Evolutionary conservation across 2,113 vertebrate genomes (phyloP).

Genomic region (Ceratotherium simum): DNA sequence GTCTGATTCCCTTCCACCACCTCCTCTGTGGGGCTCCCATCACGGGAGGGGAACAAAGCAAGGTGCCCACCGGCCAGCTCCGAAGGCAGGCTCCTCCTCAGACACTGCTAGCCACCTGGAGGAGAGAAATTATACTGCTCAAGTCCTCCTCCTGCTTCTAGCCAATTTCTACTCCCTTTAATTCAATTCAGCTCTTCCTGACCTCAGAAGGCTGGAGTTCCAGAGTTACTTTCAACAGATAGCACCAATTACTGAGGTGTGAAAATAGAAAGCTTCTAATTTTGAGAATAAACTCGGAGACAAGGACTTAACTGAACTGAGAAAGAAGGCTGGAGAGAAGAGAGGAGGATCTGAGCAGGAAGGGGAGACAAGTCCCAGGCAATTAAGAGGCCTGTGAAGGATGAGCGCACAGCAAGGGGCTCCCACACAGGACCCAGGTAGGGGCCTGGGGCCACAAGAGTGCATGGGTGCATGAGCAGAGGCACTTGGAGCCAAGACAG

Average conservation of each 20-base stretch:
- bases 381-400: background rate
- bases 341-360: background rate
- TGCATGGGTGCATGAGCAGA: fast-evolving
- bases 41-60: conserved; percentile 59
- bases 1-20: background rate
- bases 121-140: conserved; percentile 78
- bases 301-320: conserved; percentile 79
- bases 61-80: background rate
- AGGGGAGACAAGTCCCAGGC: background rate
- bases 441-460: background rate
- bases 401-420: fast-evolving
- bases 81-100: conserved; percentile 49
- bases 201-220: conserved; percentile 85
- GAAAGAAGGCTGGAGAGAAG: conserved; percentile 68
- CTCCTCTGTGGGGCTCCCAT: conserved; percentile 34
- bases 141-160: conserved; percentile 78
- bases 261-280: conserved; percentile 87
- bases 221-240: conserved; percentile 87
- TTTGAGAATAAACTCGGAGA: conserved; percentile 82
- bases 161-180: conserved; percentile 87
- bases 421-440: fast-evolving
- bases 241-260: conserved; percentile 90
- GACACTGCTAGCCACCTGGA: conserved; percentile 71
- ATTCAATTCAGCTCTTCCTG: conserved; percentile 87
- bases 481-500: background rate